phyloP scores from a whole-genome alignment of 2,888 invertebrate genomes.

The Epinotia ramella region DNA sequence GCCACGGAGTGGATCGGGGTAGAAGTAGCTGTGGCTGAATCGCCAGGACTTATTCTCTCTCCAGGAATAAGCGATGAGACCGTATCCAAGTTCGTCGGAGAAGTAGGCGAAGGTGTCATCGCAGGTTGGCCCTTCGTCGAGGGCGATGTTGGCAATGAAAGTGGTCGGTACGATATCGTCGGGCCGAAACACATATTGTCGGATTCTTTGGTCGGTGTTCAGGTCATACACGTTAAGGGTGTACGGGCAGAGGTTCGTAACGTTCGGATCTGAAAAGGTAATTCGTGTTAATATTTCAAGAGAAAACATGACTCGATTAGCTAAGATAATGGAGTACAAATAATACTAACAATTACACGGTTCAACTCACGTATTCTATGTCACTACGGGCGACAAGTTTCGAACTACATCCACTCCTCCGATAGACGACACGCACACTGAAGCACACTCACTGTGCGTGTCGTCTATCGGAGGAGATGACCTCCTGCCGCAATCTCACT shows the following conservation, averaged over 20 bases:
- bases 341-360: no score
- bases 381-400: no score
- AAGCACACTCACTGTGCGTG: no score
- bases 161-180: conserved; percentile 91
- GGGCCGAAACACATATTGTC: conserved; percentile 88
- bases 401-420: no score
- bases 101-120: conserved; percentile 92
- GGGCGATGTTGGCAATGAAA: conserved; percentile 94
- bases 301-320: no score
- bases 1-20: conserved; percentile 92
- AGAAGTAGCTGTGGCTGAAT: conserved; percentile 91
- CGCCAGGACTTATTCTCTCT: conserved; percentile 92
- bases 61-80: conserved; percentile 92
- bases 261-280: conserved; percentile 72
- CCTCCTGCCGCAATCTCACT: no score
- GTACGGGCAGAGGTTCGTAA: conserved; percentile 91
- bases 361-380: no score
- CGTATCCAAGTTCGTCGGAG: conserved; percentile 93
- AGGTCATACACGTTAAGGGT: conserved; percentile 91
- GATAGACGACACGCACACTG: no score
- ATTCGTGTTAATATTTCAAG: not conserved
- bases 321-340: no score
- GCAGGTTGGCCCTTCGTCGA: conserved; percentile 90
- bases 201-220: conserved; percentile 88
- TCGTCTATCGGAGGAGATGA: no score